These are phyloP conservation scores for Cosmia pyralina DNA, from an alignment of 2,888 invertebrate species.

Conservation along the genomic window DNA sequence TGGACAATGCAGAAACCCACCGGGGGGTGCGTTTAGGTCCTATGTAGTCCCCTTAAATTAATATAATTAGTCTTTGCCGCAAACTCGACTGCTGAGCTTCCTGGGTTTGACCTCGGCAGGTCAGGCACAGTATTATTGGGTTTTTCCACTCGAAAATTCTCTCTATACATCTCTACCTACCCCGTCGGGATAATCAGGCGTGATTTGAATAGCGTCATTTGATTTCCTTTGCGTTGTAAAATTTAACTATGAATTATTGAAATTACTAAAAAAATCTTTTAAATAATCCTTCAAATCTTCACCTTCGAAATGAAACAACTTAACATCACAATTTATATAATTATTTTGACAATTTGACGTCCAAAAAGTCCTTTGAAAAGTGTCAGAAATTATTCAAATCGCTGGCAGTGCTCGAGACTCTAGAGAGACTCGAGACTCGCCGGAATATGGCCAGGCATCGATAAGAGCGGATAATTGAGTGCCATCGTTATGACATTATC, in stretches of 20 bases:
- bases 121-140: not conserved
- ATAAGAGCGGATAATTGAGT: slow-evolving; percentile 65
- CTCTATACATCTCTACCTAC: not conserved
- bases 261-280: not conserved
- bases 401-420: slow-evolving; percentile 45
- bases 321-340: slow-evolving; percentile 34
- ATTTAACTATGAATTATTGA: not conserved
- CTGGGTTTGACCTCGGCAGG: not conserved
- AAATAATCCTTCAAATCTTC: not conserved
- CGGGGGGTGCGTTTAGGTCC: too few species aligned
- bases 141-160: not conserved
- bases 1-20: too few species aligned
- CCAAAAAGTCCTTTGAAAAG: slow-evolving; percentile 52
- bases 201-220: not conserved
- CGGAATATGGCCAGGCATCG: slow-evolving; percentile 29
- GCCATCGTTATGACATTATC: slow-evolving; percentile 57
- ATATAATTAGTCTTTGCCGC: not conserved
- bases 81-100: not conserved
- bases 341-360: slow-evolving; percentile 50
- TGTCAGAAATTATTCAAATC: slow-evolving; percentile 67
- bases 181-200: not conserved
- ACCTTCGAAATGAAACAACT: slow-evolving; percentile 20
- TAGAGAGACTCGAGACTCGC: slow-evolving; percentile 36
- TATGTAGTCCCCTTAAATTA: too few species aligned
- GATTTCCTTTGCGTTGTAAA: not conserved